Base-by-base conservation (phyloP, 2,888 invertebrate genomes). In the Rhopalosiphum nymphaeae region DNA sequence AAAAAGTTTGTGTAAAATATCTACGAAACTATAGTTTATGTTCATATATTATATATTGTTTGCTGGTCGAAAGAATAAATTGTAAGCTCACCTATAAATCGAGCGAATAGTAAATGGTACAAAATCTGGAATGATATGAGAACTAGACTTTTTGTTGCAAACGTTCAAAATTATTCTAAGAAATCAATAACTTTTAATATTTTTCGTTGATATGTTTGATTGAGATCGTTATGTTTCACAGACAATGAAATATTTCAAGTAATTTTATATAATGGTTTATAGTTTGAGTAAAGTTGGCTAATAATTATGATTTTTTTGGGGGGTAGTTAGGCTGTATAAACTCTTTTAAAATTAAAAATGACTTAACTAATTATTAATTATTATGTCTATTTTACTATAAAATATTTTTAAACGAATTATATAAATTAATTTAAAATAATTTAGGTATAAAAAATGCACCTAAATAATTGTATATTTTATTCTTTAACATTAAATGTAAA, bases 1-100 rank as follows among this genome's bases (percentile, higher is more conserved):
- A 85, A 57, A 93, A 93, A 93, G 93, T 93, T 93, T 36, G 46
- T 21, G 61, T 89, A 44, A 89, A 78, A 88, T 78, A 78, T 67
- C 49, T 88, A 67, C 46, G n/a, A 78, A 36, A 89, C 84, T 61
- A 67, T 56, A 85, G 67, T 92, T 84, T 85, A 85, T 46, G 56
- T 89, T 56, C 57, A 57, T 85, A 49, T 46, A 84, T 93, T 90
- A 61, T 29, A 78, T 44, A 89, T 67, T 84, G 78, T 92, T 46
- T 10, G 29, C 89, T 56, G n/a, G 44, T 26, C 4, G 26, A 53
- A 46, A 89, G 16, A 26, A 93, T 56, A 85, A 57, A 90, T 89
- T 61, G 85, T 13, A 36, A 57, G 89, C 46, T 46, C 2, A 84
- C 44, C 56, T 57, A 93, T 85, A 90, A 89, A 90, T 90, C 36